Evolutionary conservation across 2,888 invertebrate genomes (phyloP), one percentile per base, ranked within the genome.

Genomic region (Uloborus plumipes): DNA sequence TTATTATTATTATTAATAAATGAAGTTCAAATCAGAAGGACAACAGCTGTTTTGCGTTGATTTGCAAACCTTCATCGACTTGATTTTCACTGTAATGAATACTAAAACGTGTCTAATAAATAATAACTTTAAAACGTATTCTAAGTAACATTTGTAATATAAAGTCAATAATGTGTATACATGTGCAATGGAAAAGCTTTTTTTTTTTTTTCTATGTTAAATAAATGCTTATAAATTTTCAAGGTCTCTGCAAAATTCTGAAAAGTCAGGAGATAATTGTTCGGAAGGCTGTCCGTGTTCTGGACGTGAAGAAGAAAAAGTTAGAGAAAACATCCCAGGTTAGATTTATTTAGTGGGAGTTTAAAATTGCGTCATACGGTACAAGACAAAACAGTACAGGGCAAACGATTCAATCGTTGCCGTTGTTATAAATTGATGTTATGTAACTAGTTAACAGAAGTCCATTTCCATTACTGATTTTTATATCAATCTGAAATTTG

Each of bases 271-370:
- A 53, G 83, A 83, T 65, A 77, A 74, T 62, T 83, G 83, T n/a
- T 83, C 83, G 11, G 83, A 83, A 55, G 77, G 67, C 1, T 83
- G 83, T 20, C 62, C 77, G 51, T 83, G 77, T 53, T 67, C 83
- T 4, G 83, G 83, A 51, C 71, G 82, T n/a, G 82, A 82, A 16
- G 83, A 83, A 31, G 83, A 83, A 53, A 83, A 83, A 51, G 73
- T 83, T n/a, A n/a, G 83, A 14, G 83, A 83, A 51, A 83, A 83
- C 55, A 83, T 83, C 15, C 83, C 83, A 67, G 83, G 83, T 83
- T 20, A 55, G 70, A 22, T 1, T 11, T n/a, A 53, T 31, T 31
- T 31, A 31, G 7, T 31, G 7, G 31, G 7, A 4, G 7, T 4
- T 31, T 7, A n/a, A n/a, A 31, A 31, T 31, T 31, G 31, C 7